These are phyloP conservation scores for Corvus cornix DNA, from an alignment of 2,113 vertebrate species.

Conservation along the genomic window DNA sequence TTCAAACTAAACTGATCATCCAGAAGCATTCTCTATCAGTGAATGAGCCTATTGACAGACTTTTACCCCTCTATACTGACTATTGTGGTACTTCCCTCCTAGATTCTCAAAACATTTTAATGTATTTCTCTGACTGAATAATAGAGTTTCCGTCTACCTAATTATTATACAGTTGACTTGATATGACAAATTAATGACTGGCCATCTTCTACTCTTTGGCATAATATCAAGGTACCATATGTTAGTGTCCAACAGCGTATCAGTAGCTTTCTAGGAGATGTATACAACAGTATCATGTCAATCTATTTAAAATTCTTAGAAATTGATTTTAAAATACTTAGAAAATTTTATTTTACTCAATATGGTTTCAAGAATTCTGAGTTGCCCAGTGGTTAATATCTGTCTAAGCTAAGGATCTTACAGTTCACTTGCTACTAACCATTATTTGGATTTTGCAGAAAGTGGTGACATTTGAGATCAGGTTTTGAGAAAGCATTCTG, in stretches of 20 bases:
- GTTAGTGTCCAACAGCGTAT: background rate
- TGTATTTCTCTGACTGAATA: background rate
- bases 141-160: background rate
- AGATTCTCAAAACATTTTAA: background rate
- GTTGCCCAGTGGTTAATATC: background rate
- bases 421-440: background rate
- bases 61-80: background rate
- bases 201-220: background rate
- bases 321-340: background rate
- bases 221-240: accelerated
- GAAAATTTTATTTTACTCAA: background rate
- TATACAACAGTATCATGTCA: background rate
- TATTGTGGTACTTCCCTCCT: background rate
- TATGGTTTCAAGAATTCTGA: background rate
- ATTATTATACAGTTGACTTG: background rate
- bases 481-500: background rate
- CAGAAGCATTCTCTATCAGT: background rate
- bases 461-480: background rate
- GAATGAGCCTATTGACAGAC: background rate
- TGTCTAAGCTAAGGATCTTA: background rate
- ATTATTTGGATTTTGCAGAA: background rate
- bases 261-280: background rate
- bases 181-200: background rate
- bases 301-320: background rate
- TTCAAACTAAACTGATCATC: background rate